Conservation (phyloP, 2,888 invertebrate genomes). For the Leuctra nigra region DNA sequence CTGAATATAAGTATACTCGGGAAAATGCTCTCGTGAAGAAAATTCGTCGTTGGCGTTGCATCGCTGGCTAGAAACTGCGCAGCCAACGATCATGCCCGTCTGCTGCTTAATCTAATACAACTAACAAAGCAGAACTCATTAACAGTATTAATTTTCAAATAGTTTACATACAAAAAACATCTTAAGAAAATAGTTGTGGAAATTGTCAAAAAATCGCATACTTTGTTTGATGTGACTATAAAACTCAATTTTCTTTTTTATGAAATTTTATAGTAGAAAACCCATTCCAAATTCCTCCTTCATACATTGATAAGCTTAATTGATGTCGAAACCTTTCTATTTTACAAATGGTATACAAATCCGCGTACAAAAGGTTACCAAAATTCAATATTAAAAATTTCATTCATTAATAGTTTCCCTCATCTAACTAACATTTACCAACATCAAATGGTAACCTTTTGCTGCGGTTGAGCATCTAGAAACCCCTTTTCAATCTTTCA, state of each 20-base stretch:
- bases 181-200: slow-evolving; percentile 27
- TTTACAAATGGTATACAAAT: slow-evolving; percentile 13
- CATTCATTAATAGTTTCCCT: not conserved
- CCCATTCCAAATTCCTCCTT: slow-evolving; percentile 16
- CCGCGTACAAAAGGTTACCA: slow-evolving; percentile 12
- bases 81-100: too few species aligned
- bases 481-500: slow-evolving; percentile 1
- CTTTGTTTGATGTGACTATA: not conserved
- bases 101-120: too few species aligned
- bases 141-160: slow-evolving; percentile 27
- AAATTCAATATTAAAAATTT: slow-evolving; percentile 2
- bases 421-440: slow-evolving; percentile 4
- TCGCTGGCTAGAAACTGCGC: too few species aligned
- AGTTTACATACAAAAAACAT: slow-evolving; percentile 27
- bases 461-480: slow-evolving; percentile 10
- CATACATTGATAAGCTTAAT: slow-evolving; percentile 1
- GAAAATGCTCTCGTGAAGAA: too few species aligned
- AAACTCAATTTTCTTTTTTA: not conserved
- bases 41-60: too few species aligned
- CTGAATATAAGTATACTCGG: slow-evolving; percentile 1
- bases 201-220: slow-evolving; percentile 24
- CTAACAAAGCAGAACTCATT: slow-evolving; percentile 24
- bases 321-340: not conserved
- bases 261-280: slow-evolving; percentile 24
- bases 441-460: slow-evolving; percentile 9